These are phyloP conservation scores for Pararge aegeria DNA, from an alignment of 1,140 invertebrate genomes.

Conservation along the genomic window DNA sequence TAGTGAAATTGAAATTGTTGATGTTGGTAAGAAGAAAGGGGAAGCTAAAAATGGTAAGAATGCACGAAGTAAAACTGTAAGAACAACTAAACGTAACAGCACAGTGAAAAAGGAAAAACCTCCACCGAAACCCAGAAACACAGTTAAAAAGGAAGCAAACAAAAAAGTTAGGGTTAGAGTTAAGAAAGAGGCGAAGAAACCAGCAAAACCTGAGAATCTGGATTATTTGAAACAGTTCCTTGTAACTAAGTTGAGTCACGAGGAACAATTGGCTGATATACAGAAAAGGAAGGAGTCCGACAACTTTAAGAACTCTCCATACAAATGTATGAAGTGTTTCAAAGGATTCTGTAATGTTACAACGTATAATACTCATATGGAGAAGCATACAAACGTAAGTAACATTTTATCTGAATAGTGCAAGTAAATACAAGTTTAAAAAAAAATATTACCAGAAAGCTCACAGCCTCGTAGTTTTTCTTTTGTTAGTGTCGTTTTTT, in stretches of 20 bases:
- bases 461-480: too few relatives aligned
- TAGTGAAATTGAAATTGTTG: background rate
- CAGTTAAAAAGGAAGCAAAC: slow-evolving; percentile 6
- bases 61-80: too few relatives aligned
- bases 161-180: background rate
- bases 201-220: background rate
- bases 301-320: background rate
- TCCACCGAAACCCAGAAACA: background rate
- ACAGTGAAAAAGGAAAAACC: background rate
- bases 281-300: background rate
- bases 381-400: background rate
- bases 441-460: too few relatives aligned
- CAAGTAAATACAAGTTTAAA: too few relatives aligned
- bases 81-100: too few relatives aligned
- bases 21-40: too few relatives aligned
- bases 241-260: background rate
- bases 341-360: background rate
- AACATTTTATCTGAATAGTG: background rate
- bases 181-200: slow-evolving; percentile 7
- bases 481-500: too few relatives aligned
- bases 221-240: background rate
- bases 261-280: background rate
- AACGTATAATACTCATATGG: background rate
- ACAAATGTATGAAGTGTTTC: background rate
- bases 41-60: too few relatives aligned